Conservation (phyloP, 2,888 invertebrate genomes). For the Cataglyphis livida region DNA sequence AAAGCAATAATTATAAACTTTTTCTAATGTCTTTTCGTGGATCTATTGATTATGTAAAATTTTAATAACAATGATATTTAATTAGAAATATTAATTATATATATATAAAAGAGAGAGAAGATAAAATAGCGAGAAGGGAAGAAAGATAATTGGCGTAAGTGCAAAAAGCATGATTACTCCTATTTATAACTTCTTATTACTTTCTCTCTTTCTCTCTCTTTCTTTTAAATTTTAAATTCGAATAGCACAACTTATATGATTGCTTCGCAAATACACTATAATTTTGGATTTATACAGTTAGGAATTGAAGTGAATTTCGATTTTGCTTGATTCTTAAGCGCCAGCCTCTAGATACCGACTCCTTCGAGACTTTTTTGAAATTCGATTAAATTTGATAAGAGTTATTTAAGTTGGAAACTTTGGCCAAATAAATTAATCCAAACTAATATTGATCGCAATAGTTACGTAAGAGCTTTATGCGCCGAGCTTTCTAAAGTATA, state of each 20-base stretch:
- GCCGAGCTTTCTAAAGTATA: background rate
- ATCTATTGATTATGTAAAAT: background rate
- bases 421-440: slow-evolving; percentile 9
- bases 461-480: slow-evolving; percentile 26
- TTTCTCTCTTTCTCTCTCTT: too few relatives aligned
- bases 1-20: background rate
- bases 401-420: slow-evolving; percentile 17
- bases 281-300: slow-evolving; percentile 5
- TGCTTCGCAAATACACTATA: background rate
- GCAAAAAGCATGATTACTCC: background rate
- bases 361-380: background rate
- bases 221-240: background rate
- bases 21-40: background rate
- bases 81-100: background rate
- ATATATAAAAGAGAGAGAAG: background rate
- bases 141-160: background rate
- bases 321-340: background rate
- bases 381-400: slow-evolving; percentile 22
- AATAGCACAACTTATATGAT: background rate
- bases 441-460: slow-evolving; percentile 16
- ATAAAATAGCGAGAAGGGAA: background rate
- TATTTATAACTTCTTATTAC: background rate
- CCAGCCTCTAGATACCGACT: background rate
- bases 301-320: slow-evolving; percentile 17
- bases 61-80: background rate